Conservation (phyloP, 2,113 vertebrate genomes). For the Eulacestoma nigropectus region DNA sequence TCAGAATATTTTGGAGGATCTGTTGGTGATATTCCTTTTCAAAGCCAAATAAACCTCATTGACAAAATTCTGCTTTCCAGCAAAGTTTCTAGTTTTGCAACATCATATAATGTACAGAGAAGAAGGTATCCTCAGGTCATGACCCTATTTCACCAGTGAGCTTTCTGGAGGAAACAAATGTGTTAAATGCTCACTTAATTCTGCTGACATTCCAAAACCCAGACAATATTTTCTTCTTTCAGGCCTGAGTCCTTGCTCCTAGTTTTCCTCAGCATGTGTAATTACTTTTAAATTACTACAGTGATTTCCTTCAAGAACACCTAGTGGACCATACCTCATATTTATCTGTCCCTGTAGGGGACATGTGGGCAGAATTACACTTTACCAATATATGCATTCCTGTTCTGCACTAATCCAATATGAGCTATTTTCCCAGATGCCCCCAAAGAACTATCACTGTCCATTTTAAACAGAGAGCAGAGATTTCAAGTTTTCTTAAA, state of each 20-base stretch:
- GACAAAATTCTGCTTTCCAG: background rate
- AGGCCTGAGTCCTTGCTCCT: background rate
- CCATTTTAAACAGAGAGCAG: background rate
- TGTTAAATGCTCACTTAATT: background rate
- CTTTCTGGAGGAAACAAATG: background rate
- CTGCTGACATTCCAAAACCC: background rate
- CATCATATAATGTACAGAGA: background rate
- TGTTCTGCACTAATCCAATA: background rate
- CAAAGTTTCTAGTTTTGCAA: background rate
- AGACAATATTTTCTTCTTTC: background rate
- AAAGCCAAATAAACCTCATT: background rate
- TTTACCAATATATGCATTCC: background rate
- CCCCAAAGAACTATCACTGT: background rate
- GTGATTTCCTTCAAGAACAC: background rate
- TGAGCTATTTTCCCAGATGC: background rate
- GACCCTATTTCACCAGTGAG: background rate
- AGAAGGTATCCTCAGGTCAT: background rate
- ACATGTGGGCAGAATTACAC: background rate
- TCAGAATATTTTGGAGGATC: background rate
- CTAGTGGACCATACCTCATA: background rate
- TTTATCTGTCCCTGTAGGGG: background rate
- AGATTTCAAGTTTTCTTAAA: background rate
- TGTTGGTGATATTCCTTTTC: background rate
- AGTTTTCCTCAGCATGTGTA: background rate
- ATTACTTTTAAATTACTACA: constrained; percentile 3